phyloP scores from a whole-genome alignment of 1,140 invertebrate genomes.

The Tetramorium alpestre region DNA sequence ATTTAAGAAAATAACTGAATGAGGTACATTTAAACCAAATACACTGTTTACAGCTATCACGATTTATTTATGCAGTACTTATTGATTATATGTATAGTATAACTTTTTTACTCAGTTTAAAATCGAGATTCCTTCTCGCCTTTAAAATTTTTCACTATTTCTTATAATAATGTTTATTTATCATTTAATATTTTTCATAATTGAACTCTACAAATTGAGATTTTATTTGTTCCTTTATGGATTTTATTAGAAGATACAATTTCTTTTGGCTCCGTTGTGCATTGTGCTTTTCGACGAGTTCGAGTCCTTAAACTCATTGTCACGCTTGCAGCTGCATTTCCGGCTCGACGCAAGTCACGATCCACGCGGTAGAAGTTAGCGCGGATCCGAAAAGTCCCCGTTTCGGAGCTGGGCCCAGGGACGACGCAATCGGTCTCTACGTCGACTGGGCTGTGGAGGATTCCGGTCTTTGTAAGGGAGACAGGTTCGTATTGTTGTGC shows the following conservation, averaged over 20 bases:
- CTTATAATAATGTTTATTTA: background rate
- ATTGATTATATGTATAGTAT: no score
- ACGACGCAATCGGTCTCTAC: slow-evolving; percentile 88
- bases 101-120: background rate
- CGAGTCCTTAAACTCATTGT: background rate
- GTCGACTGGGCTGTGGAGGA: slow-evolving; percentile 93
- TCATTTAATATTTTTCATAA: background rate
- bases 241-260: background rate
- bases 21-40: no score
- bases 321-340: slow-evolving; percentile 85
- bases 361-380: slow-evolving; percentile 89
- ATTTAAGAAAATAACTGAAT: no score
- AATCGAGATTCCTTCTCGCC: background rate
- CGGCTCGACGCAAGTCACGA: slow-evolving; percentile 83
- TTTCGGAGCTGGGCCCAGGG: slow-evolving; percentile 87
- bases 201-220: background rate
- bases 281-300: background rate
- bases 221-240: background rate
- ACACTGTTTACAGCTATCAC: no score
- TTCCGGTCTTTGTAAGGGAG: slow-evolving; percentile 90
- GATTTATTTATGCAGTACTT: background rate
- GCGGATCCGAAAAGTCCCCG: slow-evolving; percentile 89
- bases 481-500: slow-evolving; percentile 86
- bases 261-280: background rate
- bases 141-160: background rate